Base-by-base conservation (phyloP, 2,888 invertebrate genomes). In the Pyrrhosoma nymphula region DNA sequence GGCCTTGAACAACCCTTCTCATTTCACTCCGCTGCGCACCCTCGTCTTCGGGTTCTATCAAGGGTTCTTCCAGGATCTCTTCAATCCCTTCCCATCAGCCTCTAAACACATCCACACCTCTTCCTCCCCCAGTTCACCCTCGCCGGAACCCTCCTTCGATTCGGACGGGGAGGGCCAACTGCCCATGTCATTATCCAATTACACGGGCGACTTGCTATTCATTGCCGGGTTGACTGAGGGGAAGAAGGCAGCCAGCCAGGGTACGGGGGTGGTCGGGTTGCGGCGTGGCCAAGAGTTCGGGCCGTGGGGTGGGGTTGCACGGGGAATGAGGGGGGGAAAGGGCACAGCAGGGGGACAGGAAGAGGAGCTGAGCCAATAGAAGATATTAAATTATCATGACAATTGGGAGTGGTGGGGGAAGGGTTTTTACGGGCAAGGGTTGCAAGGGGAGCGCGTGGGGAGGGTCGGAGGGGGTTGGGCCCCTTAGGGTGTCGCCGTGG, bases 361-460 rank as follows among this genome's bases (percentile, higher is more conserved):
- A 56, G 89, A n/a, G 60, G 63, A 90, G 56, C 56, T 90, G 60
- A 91, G 93, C 93, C 93, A 93, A 93, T 93, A 93, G 96, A 96
- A 97, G 96, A 96, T 96, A 97, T 97, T 96, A 97, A 97, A 97
- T 97, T 97, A 97, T 97, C 96, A 97, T 97, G 96, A 97, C 96
- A 97, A 97, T 96, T 96, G 96, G 96, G 96, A 95, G 95, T 95
- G 75, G 95, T 88, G 95, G 82, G 56, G 91, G 63, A 88, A 90
- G 95, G 96, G 16, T 82, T 82, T 95, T 95, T 90, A 95, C 95
- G 91, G 96, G 96, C 95, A 95, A 95, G 93, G 82, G 95, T 95
- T 30, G 56, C 95, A 35, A 95, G 95, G 95, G 30, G 20, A 16
- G 30, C 39, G 26, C 26, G 82, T 56, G 39, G 89, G 88, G 95